Evolutionary conservation across 2,797 vertebrate species (phyloP).

Genomic region (Leptodactylus fallax): DNA sequence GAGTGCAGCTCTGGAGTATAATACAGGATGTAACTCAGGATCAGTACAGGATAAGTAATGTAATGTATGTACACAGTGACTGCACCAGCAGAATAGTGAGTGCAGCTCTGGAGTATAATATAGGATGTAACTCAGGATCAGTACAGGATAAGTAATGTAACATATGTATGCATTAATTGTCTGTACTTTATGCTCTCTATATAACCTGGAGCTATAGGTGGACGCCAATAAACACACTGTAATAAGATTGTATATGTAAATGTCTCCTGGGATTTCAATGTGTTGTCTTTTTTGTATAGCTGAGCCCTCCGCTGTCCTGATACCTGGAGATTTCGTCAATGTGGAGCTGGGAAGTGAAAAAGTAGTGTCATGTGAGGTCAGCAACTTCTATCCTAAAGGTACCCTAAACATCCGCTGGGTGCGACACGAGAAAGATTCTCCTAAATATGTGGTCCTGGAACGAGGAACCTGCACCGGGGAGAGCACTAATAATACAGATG

Average conservation of each 20-base stretch:
- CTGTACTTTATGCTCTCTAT: too few relatives aligned
- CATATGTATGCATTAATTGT: too few relatives aligned
- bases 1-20: too few relatives aligned
- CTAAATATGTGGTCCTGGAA: neutral
- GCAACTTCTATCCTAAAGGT: constrained; percentile 62
- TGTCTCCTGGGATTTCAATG: neutral
- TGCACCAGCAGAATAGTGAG: too few relatives aligned
- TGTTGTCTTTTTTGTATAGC: constrained; percentile 52
- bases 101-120: too few relatives aligned
- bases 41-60: too few relatives aligned
- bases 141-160: too few relatives aligned
- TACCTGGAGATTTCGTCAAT: neutral
- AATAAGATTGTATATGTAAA: too few relatives aligned
- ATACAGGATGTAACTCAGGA: too few relatives aligned
- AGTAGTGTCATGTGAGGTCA: constrained; percentile 33
- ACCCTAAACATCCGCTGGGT: constrained; percentile 57
- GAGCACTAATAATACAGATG: constrained; percentile 47
- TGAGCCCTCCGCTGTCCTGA: constrained; percentile 37
- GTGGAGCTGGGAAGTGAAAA: neutral
- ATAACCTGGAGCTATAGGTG: too few relatives aligned
- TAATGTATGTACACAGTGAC: too few relatives aligned
- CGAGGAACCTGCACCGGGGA: neutral
- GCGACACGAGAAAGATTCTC: neutral
- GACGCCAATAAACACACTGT: neutral
- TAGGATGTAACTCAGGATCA: too few relatives aligned